phyloP scores from a whole-genome alignment of 2,113 vertebrate genomes.

The Stictonetta naevosa region DNA sequence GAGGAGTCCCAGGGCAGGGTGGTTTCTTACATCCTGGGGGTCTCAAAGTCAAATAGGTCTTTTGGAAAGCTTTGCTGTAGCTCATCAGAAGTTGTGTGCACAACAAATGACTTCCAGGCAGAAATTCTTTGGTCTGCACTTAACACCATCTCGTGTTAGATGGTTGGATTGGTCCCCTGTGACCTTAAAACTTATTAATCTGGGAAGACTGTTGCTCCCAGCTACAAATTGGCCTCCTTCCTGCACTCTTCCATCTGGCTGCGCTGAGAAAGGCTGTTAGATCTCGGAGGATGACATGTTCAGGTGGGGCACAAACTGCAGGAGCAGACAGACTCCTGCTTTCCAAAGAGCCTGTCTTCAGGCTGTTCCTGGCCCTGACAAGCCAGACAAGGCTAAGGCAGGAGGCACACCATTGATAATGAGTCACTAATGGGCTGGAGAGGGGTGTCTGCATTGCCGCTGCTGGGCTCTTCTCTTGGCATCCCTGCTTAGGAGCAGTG shows the following conservation, averaged over 20 bases:
- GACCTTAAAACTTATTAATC: not conserved
- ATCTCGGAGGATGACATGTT: not conserved
- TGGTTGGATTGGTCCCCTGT: not conserved
- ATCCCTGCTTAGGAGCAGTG: not conserved
- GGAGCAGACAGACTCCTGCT: not conserved
- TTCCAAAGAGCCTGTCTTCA: not conserved
- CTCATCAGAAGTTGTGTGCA: not conserved
- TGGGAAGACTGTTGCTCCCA: not conserved
- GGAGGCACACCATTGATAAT: not conserved
- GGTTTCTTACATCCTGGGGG: not conserved
- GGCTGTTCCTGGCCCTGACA: not conserved
- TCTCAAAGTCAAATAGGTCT: not conserved
- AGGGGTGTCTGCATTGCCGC: not conserved
- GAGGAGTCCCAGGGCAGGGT: not conserved
- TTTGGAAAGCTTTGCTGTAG: not conserved
- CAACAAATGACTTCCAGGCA: not conserved
- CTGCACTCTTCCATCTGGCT: not conserved
- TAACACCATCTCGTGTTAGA: not conserved
- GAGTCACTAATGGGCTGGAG: not conserved
- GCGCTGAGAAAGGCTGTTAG: not conserved
- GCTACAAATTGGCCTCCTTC: not conserved
- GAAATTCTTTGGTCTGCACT: not conserved
- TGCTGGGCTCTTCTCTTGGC: not conserved
- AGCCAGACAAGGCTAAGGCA: not conserved
- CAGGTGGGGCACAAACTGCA: not conserved